Evolutionary conservation across 2,113 vertebrate species (phyloP).

Genomic region (Hemibagrus wyckioides): DNA sequence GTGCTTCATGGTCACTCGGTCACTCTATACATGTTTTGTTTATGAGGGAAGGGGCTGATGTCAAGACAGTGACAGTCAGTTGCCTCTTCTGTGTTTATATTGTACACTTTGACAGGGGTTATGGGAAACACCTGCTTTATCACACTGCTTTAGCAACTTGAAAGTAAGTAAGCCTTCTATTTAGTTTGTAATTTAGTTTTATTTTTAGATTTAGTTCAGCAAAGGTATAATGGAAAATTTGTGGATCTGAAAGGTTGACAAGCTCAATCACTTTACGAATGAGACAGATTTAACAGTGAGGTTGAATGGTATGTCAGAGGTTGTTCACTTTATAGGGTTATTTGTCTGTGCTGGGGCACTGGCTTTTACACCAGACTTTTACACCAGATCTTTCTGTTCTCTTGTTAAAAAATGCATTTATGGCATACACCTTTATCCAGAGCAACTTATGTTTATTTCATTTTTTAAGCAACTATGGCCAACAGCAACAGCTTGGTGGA

Average conservation of each 20-base stretch:
- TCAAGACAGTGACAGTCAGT: neutral
- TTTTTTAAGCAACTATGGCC: too few relatives aligned
- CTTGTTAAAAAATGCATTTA: neutral
- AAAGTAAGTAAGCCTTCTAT: neutral
- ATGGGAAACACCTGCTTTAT: neutral
- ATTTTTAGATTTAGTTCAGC: neutral
- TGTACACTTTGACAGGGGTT: neutral
- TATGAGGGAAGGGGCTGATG: neutral
- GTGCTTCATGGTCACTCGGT: neutral
- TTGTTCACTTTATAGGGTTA: neutral
- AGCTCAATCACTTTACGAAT: neutral
- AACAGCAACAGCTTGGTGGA: too few relatives aligned
- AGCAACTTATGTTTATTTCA: too few relatives aligned
- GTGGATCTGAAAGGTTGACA: neutral
- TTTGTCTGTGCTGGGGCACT: neutral
- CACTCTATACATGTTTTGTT: neutral
- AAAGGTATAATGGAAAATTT: neutral
- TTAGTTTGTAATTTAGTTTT: too few relatives aligned
- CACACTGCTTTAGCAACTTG: neutral
- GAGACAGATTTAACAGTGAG: neutral
- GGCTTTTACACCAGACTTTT: neutral
- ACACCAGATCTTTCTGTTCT: neutral
- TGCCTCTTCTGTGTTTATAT: neutral
- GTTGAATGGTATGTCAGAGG: neutral
- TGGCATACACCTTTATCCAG: too few relatives aligned